These are phyloP conservation scores for Rhyacophila evoluta DNA, from an alignment of 2,888 invertebrate species.

Conservation along the genomic window DNA sequence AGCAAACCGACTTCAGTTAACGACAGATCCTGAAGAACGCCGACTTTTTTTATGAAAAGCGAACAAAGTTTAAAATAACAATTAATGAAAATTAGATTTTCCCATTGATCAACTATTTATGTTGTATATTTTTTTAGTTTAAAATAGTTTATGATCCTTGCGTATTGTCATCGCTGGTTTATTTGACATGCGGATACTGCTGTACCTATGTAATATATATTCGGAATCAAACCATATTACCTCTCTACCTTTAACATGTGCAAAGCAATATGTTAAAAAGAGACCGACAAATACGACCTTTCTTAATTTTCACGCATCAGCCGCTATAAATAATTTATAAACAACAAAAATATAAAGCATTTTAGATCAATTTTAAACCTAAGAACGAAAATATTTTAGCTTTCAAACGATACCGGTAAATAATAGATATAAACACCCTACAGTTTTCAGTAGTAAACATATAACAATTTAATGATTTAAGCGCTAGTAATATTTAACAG, in stretches of 20 bases:
- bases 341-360: background rate
- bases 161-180: background rate
- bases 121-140: too few species aligned
- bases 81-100: too few species aligned
- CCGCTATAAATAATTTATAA: background rate
- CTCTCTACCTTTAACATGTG: background rate
- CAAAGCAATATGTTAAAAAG: background rate
- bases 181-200: background rate
- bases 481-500: too few species aligned
- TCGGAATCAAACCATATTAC: background rate
- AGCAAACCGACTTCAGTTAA: background rate
- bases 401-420: too few species aligned
- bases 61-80: background rate
- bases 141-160: too few species aligned
- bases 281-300: background rate
- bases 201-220: background rate
- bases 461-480: too few species aligned
- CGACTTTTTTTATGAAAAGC: background rate
- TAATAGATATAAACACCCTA: too few species aligned
- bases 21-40: background rate
- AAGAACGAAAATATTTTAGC: background rate
- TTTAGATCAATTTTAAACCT: background rate
- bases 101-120: too few species aligned
- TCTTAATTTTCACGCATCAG: constrained; percentile 15
- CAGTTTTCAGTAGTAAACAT: too few species aligned